A percentile compares a stretch with the other conserved stretches of the same genome.
These are phyloP conservation scores for Athalia rosae DNA, from an alignment of 2,888 invertebrate species.

Conservation along the genomic window DNA sequence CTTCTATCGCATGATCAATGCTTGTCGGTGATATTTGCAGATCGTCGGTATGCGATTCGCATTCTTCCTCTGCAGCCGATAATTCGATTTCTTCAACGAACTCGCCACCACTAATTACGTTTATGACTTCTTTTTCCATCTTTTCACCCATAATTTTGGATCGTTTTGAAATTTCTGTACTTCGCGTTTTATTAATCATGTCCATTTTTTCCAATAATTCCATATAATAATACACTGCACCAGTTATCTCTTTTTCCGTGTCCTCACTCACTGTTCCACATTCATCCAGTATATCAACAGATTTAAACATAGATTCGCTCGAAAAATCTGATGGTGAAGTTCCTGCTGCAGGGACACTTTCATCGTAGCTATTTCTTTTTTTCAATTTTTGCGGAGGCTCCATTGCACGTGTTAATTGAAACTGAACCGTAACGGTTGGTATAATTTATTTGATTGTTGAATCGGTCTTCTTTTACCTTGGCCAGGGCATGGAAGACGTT, in stretches of 20 bases:
- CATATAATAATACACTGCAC: conserved; percentile 9
- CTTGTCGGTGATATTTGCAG: neutral
- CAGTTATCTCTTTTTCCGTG: conserved; percentile 11
- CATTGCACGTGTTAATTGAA: neutral
- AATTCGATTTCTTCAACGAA: conserved; percentile 5
- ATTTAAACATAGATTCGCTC: neutral
- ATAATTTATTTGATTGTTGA: too few species aligned
- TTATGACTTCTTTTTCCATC: conserved; percentile 16
- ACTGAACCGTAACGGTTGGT: too few species aligned
- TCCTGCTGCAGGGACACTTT: conserved; percentile 11
- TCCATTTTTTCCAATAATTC: conserved; percentile 15
- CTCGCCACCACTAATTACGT: conserved; percentile 5
- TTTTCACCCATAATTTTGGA: conserved; percentile 17
- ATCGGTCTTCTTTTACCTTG: too few species aligned
- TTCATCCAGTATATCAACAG: neutral
- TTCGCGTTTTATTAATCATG: conserved; percentile 13
- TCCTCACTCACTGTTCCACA: neutral
- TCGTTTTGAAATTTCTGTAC: conserved; percentile 1
- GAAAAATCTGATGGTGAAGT: conserved; percentile 8
- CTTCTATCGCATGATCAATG: conserved; percentile 1
- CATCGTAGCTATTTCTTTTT: neutral
- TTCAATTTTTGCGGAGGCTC: conserved; percentile 2
- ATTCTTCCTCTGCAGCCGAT: conserved; percentile 11
- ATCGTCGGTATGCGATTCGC: neutral
- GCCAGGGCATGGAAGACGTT: too few species aligned